These are phyloP conservation scores for Stigmatopora argus DNA, from an alignment of 2,113 vertebrate genomes.

Conservation along the genomic window DNA sequence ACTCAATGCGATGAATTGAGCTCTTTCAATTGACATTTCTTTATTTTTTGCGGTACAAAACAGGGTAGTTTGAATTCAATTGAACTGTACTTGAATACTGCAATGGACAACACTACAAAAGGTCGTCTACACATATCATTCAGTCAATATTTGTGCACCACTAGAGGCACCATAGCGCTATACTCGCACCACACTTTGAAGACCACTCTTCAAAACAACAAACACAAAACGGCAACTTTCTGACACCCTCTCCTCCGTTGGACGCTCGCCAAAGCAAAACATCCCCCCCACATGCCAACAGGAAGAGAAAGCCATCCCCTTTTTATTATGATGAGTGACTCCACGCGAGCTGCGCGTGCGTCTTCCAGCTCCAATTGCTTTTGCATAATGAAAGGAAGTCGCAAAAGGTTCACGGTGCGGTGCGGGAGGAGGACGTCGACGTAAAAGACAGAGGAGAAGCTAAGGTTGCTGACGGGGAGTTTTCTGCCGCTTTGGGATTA, in stretches of 20 bases:
- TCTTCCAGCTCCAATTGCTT: slow-evolving; percentile 53
- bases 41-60: too few species aligned
- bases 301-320: slow-evolving; percentile 40
- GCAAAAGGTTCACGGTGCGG: slow-evolving; percentile 34
- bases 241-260: slow-evolving; percentile 18
- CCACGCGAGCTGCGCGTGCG: slow-evolving; percentile 25
- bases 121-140: too few species aligned
- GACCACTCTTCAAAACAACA: slow-evolving; percentile 13
- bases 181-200: slow-evolving; percentile 8
- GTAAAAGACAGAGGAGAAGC: slow-evolving; percentile 36
- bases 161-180: too few species aligned
- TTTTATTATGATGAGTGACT: slow-evolving; percentile 53
- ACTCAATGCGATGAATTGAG: too few species aligned
- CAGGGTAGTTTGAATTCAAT: too few species aligned
- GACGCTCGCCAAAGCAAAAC: background rate
- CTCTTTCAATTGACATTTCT: too few species aligned
- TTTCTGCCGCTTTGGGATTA: slow-evolving; percentile 21
- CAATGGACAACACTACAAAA: too few species aligned
- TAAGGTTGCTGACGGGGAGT: slow-evolving; percentile 49
- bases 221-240: slow-evolving; percentile 36
- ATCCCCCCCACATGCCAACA: slow-evolving; percentile 6
- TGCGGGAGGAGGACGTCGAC: slow-evolving; percentile 44
- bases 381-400: slow-evolving; percentile 46
- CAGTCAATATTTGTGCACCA: too few species aligned
- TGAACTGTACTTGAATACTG: too few species aligned